Conservation (phyloP, 2,888 invertebrate species). For the Temnothorax rugatulus region DNA sequence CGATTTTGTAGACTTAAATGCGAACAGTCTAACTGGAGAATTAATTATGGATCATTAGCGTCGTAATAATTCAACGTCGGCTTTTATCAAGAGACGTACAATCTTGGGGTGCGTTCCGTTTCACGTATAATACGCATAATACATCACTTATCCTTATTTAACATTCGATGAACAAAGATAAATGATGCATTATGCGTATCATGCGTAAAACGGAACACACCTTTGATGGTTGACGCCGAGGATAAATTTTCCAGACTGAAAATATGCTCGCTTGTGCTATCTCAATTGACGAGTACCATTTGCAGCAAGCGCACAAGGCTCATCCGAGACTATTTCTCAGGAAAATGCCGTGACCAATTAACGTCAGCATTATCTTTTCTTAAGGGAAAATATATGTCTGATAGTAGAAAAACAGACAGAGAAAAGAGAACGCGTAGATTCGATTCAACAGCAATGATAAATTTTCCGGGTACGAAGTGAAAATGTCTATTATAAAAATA, state of each 20-base stretch:
- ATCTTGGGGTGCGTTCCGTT: neutral
- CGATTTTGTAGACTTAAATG: slow-evolving; percentile 13
- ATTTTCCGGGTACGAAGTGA: slow-evolving; percentile 18
- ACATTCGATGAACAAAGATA: too few species aligned
- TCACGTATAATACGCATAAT: too few species aligned
- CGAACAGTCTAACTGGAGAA: neutral
- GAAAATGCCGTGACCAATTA: slow-evolving; percentile 61
- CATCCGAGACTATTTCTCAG: slow-evolving; percentile 11
- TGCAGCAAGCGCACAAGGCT: slow-evolving; percentile 1
- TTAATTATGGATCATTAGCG: slow-evolving; percentile 26
- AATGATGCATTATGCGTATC: too few species aligned
- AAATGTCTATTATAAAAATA: neutral
- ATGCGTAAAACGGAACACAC: too few species aligned
- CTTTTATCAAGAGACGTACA: slow-evolving; percentile 8
- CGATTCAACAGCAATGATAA: slow-evolving; percentile 55
- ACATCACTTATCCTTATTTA: too few species aligned
- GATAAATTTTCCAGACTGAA: slow-evolving; percentile 27
- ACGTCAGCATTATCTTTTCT: slow-evolving; percentile 51
- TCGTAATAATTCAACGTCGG: slow-evolving; percentile 20
- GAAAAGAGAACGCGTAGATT: slow-evolving; percentile 38
- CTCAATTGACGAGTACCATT: slow-evolving; percentile 26
- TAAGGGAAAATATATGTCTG: slow-evolving; percentile 14
- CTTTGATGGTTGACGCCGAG: neutral
- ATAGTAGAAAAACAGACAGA: slow-evolving; percentile 3
- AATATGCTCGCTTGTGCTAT: neutral